Conservation (phyloP, 1,140 invertebrate genomes). For the Aphelinus atriplicis region DNA sequence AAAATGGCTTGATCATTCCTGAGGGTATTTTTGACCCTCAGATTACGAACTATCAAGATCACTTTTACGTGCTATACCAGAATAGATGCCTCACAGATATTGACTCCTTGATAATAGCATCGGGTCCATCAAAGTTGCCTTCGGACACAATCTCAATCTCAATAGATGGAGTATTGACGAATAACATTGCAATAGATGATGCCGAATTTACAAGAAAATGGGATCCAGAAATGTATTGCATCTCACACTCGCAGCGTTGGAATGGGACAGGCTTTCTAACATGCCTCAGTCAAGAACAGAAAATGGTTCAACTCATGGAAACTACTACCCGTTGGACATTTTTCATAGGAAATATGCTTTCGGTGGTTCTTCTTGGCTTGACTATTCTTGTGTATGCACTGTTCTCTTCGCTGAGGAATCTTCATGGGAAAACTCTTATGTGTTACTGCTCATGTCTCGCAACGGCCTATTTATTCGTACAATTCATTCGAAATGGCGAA, state of each 20-base stretch:
- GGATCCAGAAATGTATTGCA: neutral
- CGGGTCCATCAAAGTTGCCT: neutral
- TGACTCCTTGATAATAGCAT: neutral
- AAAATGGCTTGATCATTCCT: neutral
- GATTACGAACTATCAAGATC: neutral
- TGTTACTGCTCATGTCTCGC: slow-evolving; percentile 71
- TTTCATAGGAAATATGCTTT: slow-evolving; percentile 56
- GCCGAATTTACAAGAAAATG: neutral
- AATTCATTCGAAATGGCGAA: slow-evolving; percentile 45
- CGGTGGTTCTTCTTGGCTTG: slow-evolving; percentile 72
- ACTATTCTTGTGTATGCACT: slow-evolving; percentile 76
- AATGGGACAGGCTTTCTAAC: neutral
- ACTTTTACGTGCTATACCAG: slow-evolving; percentile 9
- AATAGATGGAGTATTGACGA: neutral
- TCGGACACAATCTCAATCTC: neutral
- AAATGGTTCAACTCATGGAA: no score
- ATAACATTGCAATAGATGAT: no score
- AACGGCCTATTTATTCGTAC: slow-evolving; percentile 68
- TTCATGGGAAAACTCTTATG: slow-evolving; percentile 76
- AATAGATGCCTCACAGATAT: neutral
- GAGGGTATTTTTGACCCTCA: neutral
- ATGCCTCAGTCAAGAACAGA: neutral
- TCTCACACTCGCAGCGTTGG: neutral
- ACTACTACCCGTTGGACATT: neutral
- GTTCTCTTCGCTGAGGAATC: slow-evolving; percentile 72